Conservation (phyloP, 2,888 invertebrate genomes). For the Drosophila flavopinicola region DNA sequence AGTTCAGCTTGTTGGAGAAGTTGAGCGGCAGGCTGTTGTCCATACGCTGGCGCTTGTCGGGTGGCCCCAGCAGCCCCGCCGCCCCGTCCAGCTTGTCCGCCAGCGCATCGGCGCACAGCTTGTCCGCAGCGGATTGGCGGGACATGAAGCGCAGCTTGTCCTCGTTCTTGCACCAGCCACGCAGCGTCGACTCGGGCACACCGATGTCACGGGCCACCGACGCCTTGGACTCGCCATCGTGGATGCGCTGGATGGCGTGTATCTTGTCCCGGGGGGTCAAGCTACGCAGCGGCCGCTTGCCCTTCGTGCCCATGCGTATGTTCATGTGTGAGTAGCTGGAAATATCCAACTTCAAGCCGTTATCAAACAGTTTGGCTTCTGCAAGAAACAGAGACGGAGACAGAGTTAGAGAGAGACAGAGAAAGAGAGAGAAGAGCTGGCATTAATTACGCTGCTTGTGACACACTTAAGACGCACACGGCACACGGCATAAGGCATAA, state of each 20-base stretch:
- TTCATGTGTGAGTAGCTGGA: constrained; percentile 84
- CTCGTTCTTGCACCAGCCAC: constrained; percentile 95
- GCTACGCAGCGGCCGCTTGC: constrained; percentile 91
- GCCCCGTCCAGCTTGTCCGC: constrained; percentile 81
- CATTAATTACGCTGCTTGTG: constrained; percentile 59
- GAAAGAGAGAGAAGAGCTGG: constrained; percentile 9
- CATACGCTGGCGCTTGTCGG: constrained; percentile 83
- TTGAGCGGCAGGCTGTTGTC: constrained; percentile 82
- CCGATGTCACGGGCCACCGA: constrained; percentile 94
- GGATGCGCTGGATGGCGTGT: constrained; percentile 92
- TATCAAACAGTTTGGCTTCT: constrained; percentile 83
- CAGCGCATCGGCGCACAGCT: constrained; percentile 82
- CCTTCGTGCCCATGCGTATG: constrained; percentile 88
- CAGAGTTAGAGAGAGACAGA: no score
- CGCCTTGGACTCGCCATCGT: constrained; percentile 93
- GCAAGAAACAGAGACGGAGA: constrained; percentile 42
- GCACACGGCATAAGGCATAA: constrained; percentile 23
- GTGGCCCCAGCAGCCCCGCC: constrained; percentile 76
- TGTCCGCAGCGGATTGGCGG: constrained; percentile 89
- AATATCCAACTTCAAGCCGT: constrained; percentile 84
- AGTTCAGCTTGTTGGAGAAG: constrained; percentile 84
- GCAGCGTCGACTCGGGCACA: constrained; percentile 93
- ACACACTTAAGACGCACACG: constrained; percentile 56
- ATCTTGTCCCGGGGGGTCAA: constrained; percentile 92
- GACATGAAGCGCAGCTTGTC: constrained; percentile 90